Evolutionary conservation across 1,140 invertebrate genomes (phyloP).

Genomic region (Panulirus ornatus): DNA sequence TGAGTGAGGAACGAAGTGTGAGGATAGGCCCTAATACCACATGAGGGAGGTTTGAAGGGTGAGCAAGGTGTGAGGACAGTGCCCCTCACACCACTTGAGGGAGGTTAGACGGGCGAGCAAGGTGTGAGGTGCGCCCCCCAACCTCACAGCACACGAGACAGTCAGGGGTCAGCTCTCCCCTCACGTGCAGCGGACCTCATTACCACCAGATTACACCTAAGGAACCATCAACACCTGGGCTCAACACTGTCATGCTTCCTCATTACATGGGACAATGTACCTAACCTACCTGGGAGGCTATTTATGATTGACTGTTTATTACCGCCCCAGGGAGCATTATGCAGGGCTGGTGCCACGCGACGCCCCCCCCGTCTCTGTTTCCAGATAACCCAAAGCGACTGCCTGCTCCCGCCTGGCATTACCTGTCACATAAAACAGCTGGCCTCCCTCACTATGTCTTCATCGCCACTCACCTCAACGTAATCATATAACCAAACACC

Average conservation of each 20-base stretch:
- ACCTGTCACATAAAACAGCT: constrained; percentile 44
- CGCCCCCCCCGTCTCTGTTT: too few species aligned
- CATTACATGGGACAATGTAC: not conserved
- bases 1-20: too few species aligned
- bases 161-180: too few species aligned
- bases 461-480: constrained; percentile 38
- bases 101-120: too few species aligned
- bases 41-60: too few species aligned
- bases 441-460: constrained; percentile 22
- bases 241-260: not conserved
- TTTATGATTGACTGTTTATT: not conserved
- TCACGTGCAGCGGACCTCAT: not conserved
- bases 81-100: too few species aligned
- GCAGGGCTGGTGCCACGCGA: too few species aligned
- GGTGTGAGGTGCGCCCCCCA: too few species aligned
- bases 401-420: constrained; percentile 21
- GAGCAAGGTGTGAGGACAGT: too few species aligned
- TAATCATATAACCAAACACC: constrained; percentile 24
- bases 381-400: too few species aligned
- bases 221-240: not conserved
- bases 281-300: not conserved
- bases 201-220: not conserved
- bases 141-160: too few species aligned
- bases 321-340: not conserved
- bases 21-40: too few species aligned